These are phyloP conservation scores for Helleia helle DNA, from an alignment of 2,888 invertebrate species.

Conservation along the genomic window DNA sequence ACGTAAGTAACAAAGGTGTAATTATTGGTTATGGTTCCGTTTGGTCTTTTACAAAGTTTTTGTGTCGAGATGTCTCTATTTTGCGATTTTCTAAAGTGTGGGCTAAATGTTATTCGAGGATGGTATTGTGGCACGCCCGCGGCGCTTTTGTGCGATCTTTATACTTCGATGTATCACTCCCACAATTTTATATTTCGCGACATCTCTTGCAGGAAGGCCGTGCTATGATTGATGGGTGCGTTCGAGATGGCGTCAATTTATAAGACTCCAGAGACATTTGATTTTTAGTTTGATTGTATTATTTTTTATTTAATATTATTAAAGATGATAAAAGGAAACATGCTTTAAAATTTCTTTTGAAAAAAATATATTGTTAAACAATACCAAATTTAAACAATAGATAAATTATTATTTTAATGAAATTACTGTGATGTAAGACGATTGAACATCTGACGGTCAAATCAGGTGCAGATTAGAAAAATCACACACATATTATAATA, in stretches of 20 bases:
- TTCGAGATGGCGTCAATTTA: slow-evolving; percentile 50
- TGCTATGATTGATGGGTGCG: slow-evolving; percentile 54
- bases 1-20: slow-evolving; percentile 57
- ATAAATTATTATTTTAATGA: too few relatives aligned
- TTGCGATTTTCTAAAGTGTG: slow-evolving; percentile 71
- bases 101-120: slow-evolving; percentile 73
- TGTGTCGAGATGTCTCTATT: slow-evolving; percentile 66
- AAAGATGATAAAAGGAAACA: too few relatives aligned
- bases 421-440: too few relatives aligned
- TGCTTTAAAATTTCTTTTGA: too few relatives aligned
- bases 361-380: too few relatives aligned
- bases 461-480: too few relatives aligned
- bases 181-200: slow-evolving; percentile 65
- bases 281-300: not conserved
- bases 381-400: too few relatives aligned
- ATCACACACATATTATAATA: too few relatives aligned
- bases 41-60: slow-evolving; percentile 48
- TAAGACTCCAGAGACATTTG: slow-evolving; percentile 50
- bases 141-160: slow-evolving; percentile 51
- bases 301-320: too few relatives aligned
- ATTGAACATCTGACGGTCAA: too few relatives aligned
- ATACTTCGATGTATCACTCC: slow-evolving; percentile 62
- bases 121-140: slow-evolving; percentile 63
- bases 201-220: slow-evolving; percentile 52
- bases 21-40: slow-evolving; percentile 64